Conservation (phyloP, 2,888 invertebrate species). For the Panorpa germanica region DNA sequence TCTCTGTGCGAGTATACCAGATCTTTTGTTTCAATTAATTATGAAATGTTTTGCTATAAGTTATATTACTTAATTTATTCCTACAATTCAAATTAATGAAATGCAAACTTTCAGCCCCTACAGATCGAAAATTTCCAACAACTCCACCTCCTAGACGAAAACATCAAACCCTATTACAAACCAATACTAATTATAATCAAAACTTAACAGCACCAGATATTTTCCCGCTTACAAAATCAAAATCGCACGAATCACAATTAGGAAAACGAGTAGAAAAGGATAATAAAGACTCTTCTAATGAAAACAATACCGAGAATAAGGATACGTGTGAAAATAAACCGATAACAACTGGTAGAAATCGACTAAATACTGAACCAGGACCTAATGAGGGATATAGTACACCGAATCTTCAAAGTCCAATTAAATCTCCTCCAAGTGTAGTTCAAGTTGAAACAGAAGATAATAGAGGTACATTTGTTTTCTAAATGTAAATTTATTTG, state of each 20-base stretch:
- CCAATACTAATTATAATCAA: constrained; percentile 17
- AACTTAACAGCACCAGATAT: constrained; percentile 8
- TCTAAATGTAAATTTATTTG: no score
- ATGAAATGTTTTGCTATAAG: no score
- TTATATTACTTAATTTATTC: no score
- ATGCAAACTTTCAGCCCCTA: no score
- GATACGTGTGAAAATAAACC: constrained; percentile 8
- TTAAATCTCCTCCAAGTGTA: no score
- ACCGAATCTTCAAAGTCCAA: no score
- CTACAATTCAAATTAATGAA: no score
- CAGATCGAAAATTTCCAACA: constrained; percentile 36
- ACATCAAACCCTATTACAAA: constrained; percentile 38
- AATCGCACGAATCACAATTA: constrained; percentile 82
- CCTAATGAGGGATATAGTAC: constrained; percentile 17
- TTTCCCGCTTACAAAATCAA: constrained; percentile 65
- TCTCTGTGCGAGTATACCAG: no score
- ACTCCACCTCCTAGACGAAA: constrained; percentile 68
- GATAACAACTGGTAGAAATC: constrained; percentile 17
- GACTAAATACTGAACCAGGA: constrained; percentile 24
- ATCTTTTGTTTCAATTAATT: no score
- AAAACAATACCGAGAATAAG: constrained; percentile 23
- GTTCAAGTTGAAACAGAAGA: no score
- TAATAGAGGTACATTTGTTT: no score
- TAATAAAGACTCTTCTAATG: constrained; percentile 20
- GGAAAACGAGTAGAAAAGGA: constrained; percentile 30